Evolutionary conservation across 2,113 vertebrate genomes (phyloP), one percentile per base, ranked within the genome.

Genomic region (Gobio gobio): DNA sequence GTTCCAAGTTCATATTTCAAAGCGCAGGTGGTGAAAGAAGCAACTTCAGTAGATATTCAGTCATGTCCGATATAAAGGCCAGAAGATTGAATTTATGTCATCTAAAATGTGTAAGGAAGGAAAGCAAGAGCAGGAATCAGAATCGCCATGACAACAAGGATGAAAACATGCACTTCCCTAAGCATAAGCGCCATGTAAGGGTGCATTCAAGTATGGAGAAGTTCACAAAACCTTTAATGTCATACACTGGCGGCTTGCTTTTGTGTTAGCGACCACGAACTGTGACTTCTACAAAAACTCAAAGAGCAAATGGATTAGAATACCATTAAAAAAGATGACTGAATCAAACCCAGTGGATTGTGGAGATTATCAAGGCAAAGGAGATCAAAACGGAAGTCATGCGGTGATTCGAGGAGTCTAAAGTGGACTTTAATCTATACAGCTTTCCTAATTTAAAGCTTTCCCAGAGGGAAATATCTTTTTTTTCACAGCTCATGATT

Each of bases 291-390:
- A 94, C 92, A 95, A 92, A 94, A 92, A 92, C 91, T 93, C 93
- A 93, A 95, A 94, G 91, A 93, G 91, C 92, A 93, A 94, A 93
- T 92, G 91, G 91, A 94, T 94, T 94, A 93, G 93, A 94, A 93
- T 91, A 93, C 91, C 90, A 92, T 91, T 93, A 91, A 94, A 94
- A 94, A 93, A 94, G 93, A 94, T 93, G 92, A 94, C 93, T 94
- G 94, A 93, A 94, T 95, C 92, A 93, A 93, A 92, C 89, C 78
- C 92, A 93, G 87, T 94, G 92, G 92, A 94, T 95, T 93, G 93
- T 89, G 87, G 89, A 93, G 93, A 94, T 94, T 94, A 94, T 83
- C 58, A 88, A 92, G 78, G 72, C 64, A 74, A 85, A 86, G 79
- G 87, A 90, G 90, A 91, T 92, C 91, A 89, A 85, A 82, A 86